Conservation (phyloP, 2,797 vertebrate species). For the Manis pentadactyla region DNA sequence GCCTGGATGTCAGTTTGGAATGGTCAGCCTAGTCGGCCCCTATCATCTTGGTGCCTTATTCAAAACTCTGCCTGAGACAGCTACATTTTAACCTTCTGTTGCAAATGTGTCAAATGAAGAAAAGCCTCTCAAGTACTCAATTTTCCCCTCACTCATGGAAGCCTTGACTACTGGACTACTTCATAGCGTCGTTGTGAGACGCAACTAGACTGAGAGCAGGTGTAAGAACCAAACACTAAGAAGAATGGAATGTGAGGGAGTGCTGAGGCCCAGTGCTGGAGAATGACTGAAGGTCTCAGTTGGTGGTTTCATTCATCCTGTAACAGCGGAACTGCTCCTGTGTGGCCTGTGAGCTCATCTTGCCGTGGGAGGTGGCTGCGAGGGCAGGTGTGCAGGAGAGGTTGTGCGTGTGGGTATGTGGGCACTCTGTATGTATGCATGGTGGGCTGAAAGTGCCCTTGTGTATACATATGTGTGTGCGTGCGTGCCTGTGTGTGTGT, state of each 20-base stretch:
- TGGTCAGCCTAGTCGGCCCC: not conserved
- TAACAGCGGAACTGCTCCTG: not conserved
- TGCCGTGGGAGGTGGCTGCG: rapidly evolving
- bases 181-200: not conserved
- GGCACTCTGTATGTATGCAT: rapidly evolving
- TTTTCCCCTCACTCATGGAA: not conserved
- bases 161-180: not conserved
- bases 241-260: rapidly evolving
- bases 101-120: not conserved
- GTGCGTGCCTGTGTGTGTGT: no score
- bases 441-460: no score
- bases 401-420: rapidly evolving
- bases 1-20: not conserved
- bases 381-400: not conserved
- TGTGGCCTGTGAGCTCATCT: not conserved
- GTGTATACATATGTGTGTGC: no score
- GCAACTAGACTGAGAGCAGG: not conserved
- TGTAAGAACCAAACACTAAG: no score
- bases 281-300: not conserved
- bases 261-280: not conserved
- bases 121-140: not conserved
- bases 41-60: not conserved
- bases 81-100: not conserved
- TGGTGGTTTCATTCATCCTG: not conserved
- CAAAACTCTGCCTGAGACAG: not conserved